Base-by-base conservation (phyloP, 53 echinoderm and acorn worm genomes). In the Astropecten irregularis region DNA sequence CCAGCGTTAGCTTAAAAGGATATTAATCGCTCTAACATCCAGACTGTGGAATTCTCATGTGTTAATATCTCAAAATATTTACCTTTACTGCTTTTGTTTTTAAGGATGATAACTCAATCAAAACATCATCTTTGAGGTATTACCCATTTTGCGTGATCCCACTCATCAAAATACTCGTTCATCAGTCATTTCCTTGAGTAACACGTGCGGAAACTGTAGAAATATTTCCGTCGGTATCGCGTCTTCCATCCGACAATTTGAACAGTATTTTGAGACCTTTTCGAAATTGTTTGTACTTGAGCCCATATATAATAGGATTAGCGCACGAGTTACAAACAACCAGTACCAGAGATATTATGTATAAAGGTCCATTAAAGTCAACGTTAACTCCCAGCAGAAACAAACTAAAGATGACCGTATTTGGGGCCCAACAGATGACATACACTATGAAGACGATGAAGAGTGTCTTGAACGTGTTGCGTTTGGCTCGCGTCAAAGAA, bases 391-490 rank as follows among this genome's bases (percentile, higher is more conserved):
- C 76, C 0, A 76, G 58, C 27, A 76, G 21, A 39, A 76, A 57
- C 56, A 76, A 6, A 58, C 40, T 58, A 4, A 76, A 76, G 16
- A 76, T 58, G 38, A 49, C 57, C 0, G 76, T 76, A 40, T 76
- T 76, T 20, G 76, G 76, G 3, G 58, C 76, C 76, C 76, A 76
- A 30, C 76, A 76, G 23, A 76, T 42, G 11, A 76, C 56, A 40
- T 76, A 76, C 2, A 76, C 76, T n/a, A 76, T 27, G 8, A 76
- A 76, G 15, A 76, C 76, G 8, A 76, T 57, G 28, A 76, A 36
- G 39, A 76, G 76, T 0, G 76, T 76, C 27, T 76, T 76, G 76
- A 76, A 76, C 2, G 76, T 76, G 76, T 76, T 76, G 0, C 76
- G 76, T 27, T 58, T 58, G 0, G 76, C 76, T 23, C 76, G 76